Evolutionary conservation across 2,113 vertebrate genomes (phyloP), one percentile per base, ranked within the genome.

Genomic region (Gasterosteus nipponicus): DNA sequence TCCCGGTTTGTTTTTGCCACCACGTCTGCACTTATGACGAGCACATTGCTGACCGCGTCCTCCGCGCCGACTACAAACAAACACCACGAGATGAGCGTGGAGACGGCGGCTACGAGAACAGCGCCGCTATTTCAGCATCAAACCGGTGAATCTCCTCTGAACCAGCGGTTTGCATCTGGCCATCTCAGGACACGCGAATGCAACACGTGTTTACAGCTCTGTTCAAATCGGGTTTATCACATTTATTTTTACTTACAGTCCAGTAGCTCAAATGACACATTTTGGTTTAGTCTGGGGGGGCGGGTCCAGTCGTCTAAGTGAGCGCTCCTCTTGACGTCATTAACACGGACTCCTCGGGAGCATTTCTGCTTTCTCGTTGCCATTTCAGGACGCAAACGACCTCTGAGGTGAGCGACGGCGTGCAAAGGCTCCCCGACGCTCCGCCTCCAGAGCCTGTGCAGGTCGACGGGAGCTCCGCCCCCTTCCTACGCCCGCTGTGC

Each of bases 171-270:
- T 38, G 35, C 35, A 38, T 38, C 35, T 38, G 35, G 35, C 39
- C 59, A 39, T 66, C 68, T 75, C 44, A 7, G 58, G 61, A 47
- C 70, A 57, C 5, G 75, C 73, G 66, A 86, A 79, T 19, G 42
- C 69, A 71, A 84, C 68, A 58, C 75, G 71, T 33, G 7, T 38
- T 38, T 7, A 38, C 35, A 7, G 35, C 26, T 65, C 46, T 38
- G 61, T 88, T 87, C 76, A 69, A 71, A 79, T 62, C 22, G 44
- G 33, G 73, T 83, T 80, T 81, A 69, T 72, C 66, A 33, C 69
- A 57, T 78, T 49, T 58, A 71, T 66, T 74, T 53, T 65, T 70
- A 73, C 81, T 69, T 78, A 81, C 75, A 88, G 82, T 87, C 64
- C 60, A 89, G 83, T 68, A 80, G 77, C 80, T 68, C 47, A 8